Evolutionary conservation across 2,113 vertebrate genomes (phyloP), one percentile per base, ranked within the genome.

Genomic region (Naja naja): DNA sequence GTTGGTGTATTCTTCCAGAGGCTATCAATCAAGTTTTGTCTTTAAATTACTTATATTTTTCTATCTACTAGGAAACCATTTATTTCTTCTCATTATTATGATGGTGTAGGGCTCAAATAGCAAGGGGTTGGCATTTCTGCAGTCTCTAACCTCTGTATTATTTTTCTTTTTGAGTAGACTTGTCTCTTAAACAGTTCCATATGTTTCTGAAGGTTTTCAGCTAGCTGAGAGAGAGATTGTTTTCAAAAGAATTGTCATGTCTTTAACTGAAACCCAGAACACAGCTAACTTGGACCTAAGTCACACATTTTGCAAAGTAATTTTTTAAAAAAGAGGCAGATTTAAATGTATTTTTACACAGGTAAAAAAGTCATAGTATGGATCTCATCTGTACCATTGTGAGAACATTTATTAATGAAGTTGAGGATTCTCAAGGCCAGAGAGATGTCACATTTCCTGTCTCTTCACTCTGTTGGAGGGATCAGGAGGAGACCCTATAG

Each of bases 101-200:
- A 93, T 94, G 92, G 88, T n/a, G 92, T 11, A 93, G 90, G 81
- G 87, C 39, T 89, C 58, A 92, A 81, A 93, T 64, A 86, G 10
- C 20, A 54, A 89, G 92, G 47, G 53, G n/a, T n/a, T 34, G 56
- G 55, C 5, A 89, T 89, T 85, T 55, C 49, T 94, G 94, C 1
- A 0, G 1, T 45, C 94, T 93, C 93, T 95, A 89, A 86, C 89
- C n/a, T 69, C 90, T 90, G 30, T 93, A 64, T 6, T 94, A 93
- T 96, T 97, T 81, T 54, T 87, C 90, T 96, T 97, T 97, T n/a
- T 95, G 58, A 97, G 95, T 90, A 95, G 74, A 93, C 53, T 95
- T 91, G 94, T 86, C 93, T 94, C 95, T 94, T 85, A 93, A 95
- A 91, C 0, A 94, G 25, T 49, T 91, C 89, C 91, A 43, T 94